Base-by-base conservation (phyloP, 2,888 invertebrate genomes). In the Cyclophora albipunctata region DNA sequence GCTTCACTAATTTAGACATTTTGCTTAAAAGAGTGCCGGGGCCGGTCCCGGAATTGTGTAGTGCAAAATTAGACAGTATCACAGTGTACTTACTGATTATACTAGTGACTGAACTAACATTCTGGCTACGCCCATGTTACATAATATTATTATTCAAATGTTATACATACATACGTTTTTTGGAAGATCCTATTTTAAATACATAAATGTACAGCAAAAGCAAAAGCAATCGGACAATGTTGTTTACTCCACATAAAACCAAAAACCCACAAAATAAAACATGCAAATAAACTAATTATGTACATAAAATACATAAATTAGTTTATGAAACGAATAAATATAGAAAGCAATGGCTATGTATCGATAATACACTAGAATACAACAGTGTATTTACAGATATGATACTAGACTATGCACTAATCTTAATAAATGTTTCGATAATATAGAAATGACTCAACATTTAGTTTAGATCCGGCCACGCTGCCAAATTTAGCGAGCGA, bases 371-470 rank as follows among this genome's bases (percentile, higher is more conserved):
- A 37, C 37, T 37, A 37, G 49, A 49, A 48, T 51, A 57, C 50
- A 50, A 50, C 1, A 37, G 37, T 37, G 37, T 37, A 37, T 5
- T 37, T 37, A 5, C 5, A 37, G 4, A 37, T 37, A 37, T 37
- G 37, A 5, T 37, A 20, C 20, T 20, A 37, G 4, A 37, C 37
- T 37, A 37, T 37, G 37, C 37, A 37, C 37, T 37, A 37, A 37
- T 37, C 37, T 1, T 37, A 37, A 37, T 5, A 5, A 37, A 37
- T 37, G 37, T 37, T 62, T 63, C 60, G 59, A 61, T 62, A 66
- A 69, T 66, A 68, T 61, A 64, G 58, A 68, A 71, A 66, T 73
- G 74, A 84, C 85, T 85, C 84, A 85, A 87, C 87, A 75, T 81
- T 78, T 80, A 73, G 61, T 67, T 75, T 81, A 63, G 84, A 78